These are phyloP conservation scores for Sminthurides aquaticus DNA, from an alignment of 2,888 invertebrate genomes.

Conservation along the genomic window DNA sequence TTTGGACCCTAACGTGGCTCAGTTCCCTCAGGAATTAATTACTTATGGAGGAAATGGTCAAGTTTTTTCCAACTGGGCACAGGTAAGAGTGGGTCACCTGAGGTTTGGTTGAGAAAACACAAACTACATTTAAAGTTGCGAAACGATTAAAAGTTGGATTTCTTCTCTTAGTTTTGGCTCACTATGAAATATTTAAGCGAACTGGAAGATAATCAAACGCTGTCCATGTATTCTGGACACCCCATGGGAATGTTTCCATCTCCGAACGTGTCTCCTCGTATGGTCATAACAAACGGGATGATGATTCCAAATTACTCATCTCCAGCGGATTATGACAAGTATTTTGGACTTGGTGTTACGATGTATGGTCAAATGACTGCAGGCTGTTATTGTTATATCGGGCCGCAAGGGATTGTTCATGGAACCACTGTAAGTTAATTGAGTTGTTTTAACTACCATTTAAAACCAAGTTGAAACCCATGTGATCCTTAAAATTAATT, in stretches of 20 bases:
- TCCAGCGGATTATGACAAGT: constrained; percentile 52
- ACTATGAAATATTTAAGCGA: constrained; percentile 53
- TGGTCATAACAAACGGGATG: constrained; percentile 59
- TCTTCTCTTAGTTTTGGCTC: constrained; percentile 52
- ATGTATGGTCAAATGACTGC: constrained; percentile 57
- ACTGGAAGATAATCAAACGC: constrained; percentile 53
- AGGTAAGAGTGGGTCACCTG: constrained; percentile 49
- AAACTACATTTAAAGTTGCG: too few relatives aligned
- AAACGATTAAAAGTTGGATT: background rate
- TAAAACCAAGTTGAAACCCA: constrained; percentile 8
- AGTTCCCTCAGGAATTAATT: constrained; percentile 55
- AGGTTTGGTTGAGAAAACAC: constrained; percentile 7
- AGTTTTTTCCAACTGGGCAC: constrained; percentile 59
- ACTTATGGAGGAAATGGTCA: constrained; percentile 61
- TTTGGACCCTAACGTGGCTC: constrained; percentile 56
- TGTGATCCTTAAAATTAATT: background rate
- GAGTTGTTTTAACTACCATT: constrained; percentile 14
- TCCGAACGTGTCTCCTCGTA: constrained; percentile 50
- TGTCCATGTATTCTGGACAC: constrained; percentile 57
- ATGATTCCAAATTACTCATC: constrained; percentile 57
- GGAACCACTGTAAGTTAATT: constrained; percentile 55
- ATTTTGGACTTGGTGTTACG: constrained; percentile 53
- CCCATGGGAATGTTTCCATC: constrained; percentile 56
- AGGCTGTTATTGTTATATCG: constrained; percentile 58
- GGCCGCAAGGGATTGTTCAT: constrained; percentile 60